Percentiles rank a stretch among this genome's conserved stretches.
Evolutionary conservation across 2,797 vertebrate species (phyloP).

Genomic region (Channallabes apus): DNA sequence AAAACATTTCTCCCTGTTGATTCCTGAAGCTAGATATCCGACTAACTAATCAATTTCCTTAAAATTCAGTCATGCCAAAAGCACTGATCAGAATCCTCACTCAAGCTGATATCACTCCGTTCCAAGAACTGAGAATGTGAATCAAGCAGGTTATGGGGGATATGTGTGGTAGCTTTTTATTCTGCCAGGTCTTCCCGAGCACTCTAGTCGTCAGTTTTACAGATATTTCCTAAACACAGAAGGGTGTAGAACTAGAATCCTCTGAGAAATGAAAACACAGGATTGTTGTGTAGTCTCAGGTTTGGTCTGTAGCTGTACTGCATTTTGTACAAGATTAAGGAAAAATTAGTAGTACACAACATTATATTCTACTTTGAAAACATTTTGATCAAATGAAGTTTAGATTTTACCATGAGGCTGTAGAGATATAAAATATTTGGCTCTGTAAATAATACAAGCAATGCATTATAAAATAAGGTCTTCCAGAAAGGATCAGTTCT

Average conservation of each 20-base stretch:
- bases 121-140: constrained; percentile 23
- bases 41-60: constrained; percentile 16
- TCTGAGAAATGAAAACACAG: background rate
- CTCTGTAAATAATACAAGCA: constrained; percentile 39
- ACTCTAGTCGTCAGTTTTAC: background rate
- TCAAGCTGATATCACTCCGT: background rate
- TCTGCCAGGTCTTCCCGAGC: background rate
- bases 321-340: background rate
- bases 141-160: constrained; percentile 21
- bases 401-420: constrained; percentile 26
- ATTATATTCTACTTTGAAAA: background rate
- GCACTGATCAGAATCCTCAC: constrained; percentile 48
- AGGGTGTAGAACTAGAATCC: constrained; percentile 5
- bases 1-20: constrained; percentile 11
- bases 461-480: constrained; percentile 28
- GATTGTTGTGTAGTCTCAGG: background rate
- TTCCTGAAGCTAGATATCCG: constrained; percentile 37
- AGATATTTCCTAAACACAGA: constrained; percentile 1
- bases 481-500: background rate
- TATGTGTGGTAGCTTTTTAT: background rate
- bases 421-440: constrained; percentile 25
- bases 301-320: background rate
- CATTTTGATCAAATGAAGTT: constrained; percentile 17
- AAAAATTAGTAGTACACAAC: background rate
- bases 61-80: background rate